A percentile compares a stretch with the other conserved stretches of the same genome.
Evolutionary conservation across 1,140 invertebrate genomes (phyloP).

Genomic region (Hormaphis cornu): DNA sequence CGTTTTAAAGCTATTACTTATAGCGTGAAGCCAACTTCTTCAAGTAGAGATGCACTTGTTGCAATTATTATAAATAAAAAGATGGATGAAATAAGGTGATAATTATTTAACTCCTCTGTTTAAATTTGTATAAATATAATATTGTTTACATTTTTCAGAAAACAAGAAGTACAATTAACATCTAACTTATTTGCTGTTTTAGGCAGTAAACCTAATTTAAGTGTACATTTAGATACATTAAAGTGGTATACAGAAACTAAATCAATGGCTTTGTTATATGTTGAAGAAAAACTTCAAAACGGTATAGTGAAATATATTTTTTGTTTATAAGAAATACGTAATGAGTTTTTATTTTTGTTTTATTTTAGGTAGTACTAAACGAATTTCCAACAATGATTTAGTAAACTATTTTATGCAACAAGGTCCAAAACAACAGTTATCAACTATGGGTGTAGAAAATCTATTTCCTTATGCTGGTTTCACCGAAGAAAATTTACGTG

Average conservation of each 20-base stretch:
- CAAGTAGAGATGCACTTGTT: conserved; percentile 80
- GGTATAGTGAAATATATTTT: conserved; percentile 52
- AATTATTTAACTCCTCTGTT: conserved; percentile 13
- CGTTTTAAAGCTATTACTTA: conserved; percentile 88
- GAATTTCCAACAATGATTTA: conserved; percentile 66
- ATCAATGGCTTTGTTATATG: conserved; percentile 67
- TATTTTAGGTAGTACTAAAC: conserved; percentile 53
- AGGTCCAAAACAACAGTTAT: conserved; percentile 58
- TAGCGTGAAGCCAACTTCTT: conserved; percentile 66
- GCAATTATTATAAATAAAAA: conserved; percentile 72
- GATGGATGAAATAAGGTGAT: conserved; percentile 60
- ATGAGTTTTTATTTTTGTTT: conserved; percentile 43
- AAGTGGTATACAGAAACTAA: conserved; percentile 64
- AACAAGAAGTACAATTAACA: conserved; percentile 62
- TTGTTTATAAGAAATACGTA: neutral
- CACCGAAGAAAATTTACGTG: conserved; percentile 65
- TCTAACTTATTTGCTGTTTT: conserved; percentile 57
- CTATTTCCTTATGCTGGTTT: conserved; percentile 43
- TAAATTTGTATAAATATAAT: neutral
- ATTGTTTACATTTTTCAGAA: conserved; percentile 43
- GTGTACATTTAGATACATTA: conserved; percentile 64
- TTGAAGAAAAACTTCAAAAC: conserved; percentile 57
- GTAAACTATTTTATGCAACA: conserved; percentile 57
- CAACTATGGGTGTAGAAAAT: conserved; percentile 49
- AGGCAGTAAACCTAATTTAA: conserved; percentile 74